Evolutionary conservation across 2,888 invertebrate genomes (phyloP).

Genomic region (Oscheius onirici): DNA sequence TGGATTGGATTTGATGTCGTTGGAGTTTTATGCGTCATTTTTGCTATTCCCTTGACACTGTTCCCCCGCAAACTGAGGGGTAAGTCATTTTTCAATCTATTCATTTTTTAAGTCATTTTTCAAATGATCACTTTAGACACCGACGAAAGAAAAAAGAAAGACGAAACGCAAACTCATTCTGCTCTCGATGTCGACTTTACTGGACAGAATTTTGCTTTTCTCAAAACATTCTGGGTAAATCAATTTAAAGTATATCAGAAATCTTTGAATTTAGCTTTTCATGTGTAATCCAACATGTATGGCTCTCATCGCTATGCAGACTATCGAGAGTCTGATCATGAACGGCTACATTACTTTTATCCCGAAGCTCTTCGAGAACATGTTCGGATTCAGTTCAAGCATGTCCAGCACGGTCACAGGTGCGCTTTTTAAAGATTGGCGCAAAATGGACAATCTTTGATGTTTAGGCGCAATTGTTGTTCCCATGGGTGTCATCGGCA

Average conservation of each 20-base stretch:
- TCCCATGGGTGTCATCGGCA: slow-evolving; percentile 54
- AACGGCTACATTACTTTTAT: slow-evolving; percentile 64
- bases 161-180: slow-evolving; percentile 48
- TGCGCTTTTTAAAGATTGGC: slow-evolving; percentile 8
- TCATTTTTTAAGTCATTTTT: no score
- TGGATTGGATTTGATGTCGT: slow-evolving; percentile 74
- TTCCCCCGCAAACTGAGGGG: slow-evolving; percentile 70
- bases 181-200: slow-evolving; percentile 51
- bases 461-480: slow-evolving; percentile 54
- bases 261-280: slow-evolving; percentile 40
- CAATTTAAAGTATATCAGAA: not conserved
- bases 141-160: slow-evolving; percentile 47
- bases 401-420: slow-evolving; percentile 55
- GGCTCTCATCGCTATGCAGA: slow-evolving; percentile 57
- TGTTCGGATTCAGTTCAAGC: slow-evolving; percentile 55
- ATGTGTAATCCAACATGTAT: slow-evolving; percentile 50
- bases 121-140: slow-evolving; percentile 39
- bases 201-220: slow-evolving; percentile 49
- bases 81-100: slow-evolving; percentile 18
- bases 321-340: slow-evolving; percentile 56
- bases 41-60: slow-evolving; percentile 72
- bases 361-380: slow-evolving; percentile 61
- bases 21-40: slow-evolving; percentile 70
- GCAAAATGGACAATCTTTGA: slow-evolving; percentile 6
- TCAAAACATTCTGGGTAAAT: slow-evolving; percentile 48